Conservation (phyloP, 2,113 vertebrate genomes). For the Crocuta crocuta region DNA sequence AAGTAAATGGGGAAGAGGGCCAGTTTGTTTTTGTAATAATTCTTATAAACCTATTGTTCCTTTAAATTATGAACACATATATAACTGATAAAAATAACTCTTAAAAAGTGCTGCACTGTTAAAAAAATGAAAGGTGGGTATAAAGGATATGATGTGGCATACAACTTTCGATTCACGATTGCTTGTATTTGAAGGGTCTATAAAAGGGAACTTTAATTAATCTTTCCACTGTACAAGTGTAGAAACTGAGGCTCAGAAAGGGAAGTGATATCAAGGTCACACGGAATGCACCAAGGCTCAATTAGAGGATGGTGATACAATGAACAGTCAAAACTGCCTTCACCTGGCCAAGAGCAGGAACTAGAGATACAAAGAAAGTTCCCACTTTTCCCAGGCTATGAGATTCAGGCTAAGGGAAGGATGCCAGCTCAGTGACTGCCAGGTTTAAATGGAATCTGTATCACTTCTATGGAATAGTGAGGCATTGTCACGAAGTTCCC, state of each 20-base stretch:
- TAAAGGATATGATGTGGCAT: neutral
- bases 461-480: neutral
- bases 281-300: neutral
- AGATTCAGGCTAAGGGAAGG: neutral
- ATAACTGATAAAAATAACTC: neutral
- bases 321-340: neutral
- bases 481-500: neutral
- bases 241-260: slow-evolving; percentile 25
- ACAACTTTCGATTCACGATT: neutral
- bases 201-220: neutral
- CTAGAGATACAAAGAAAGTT: neutral
- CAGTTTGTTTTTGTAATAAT: slow-evolving; percentile 17
- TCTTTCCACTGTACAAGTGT: neutral
- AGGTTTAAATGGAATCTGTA: neutral
- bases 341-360: neutral
- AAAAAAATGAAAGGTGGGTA: neutral
- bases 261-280: neutral
- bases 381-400: neutral
- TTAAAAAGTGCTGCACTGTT: neutral
- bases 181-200: neutral
- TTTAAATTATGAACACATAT: neutral
- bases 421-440: neutral
- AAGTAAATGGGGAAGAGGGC: neutral
- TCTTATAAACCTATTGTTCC: neutral
- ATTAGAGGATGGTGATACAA: neutral